Conservation (phyloP, 2,888 invertebrate genomes). For the Octonoba sinensis region DNA sequence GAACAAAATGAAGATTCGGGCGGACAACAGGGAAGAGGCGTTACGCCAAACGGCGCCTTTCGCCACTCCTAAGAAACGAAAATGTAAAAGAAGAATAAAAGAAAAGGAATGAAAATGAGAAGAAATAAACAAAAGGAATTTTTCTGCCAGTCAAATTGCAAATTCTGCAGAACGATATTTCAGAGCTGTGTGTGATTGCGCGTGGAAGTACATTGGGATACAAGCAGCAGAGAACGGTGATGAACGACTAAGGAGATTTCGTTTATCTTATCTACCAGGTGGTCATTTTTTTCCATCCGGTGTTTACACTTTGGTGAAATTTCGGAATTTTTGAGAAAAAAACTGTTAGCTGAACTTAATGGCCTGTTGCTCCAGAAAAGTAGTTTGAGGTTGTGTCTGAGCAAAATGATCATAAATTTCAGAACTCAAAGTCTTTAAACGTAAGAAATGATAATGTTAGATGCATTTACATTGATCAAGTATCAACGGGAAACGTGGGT, state of each 20-base stretch:
- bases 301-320: no score
- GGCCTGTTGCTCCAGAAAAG: no score
- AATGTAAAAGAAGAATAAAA: constrained; percentile 31
- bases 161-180: constrained; percentile 59
- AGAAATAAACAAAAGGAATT: constrained; percentile 46
- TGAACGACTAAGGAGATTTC: constrained; percentile 45
- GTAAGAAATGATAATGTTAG: no score
- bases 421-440: no score
- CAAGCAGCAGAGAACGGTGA: constrained; percentile 33
- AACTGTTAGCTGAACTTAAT: no score
- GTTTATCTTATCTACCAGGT: background rate
- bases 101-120: constrained; percentile 17
- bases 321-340: no score
- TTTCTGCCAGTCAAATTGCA: constrained; percentile 62
- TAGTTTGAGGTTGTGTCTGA: no score
- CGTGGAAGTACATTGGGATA: constrained; percentile 41
- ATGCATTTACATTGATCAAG: no score
- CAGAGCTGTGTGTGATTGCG: constrained; percentile 16
- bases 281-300: no score
- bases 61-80: constrained; percentile 21
- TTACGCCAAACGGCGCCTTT: constrained; percentile 49
- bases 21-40: constrained; percentile 61
- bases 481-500: no score
- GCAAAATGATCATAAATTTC: no score
- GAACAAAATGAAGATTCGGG: constrained; percentile 58